Base-by-base conservation (phyloP, 1,140 invertebrate species). In the Eriosoma lanigerum region DNA sequence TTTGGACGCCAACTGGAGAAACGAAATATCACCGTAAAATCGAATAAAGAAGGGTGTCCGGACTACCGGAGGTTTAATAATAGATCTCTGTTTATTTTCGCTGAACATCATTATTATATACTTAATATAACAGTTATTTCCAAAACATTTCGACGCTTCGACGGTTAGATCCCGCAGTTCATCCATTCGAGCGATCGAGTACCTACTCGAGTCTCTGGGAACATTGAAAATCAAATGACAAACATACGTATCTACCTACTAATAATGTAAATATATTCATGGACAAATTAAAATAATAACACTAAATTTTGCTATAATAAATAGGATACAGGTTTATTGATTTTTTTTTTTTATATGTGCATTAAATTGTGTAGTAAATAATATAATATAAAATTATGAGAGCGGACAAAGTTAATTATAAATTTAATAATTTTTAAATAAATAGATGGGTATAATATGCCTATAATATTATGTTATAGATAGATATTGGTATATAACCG, bases 1-100 rank as follows among this genome's bases (percentile, higher is more conserved):
- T n/a, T 64, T 38, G 32, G 62, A 38, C 21, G 64, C 64, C 64
- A 13, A 19, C 64, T 68, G 64, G 64, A 68, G 64, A 68, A 68
- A 68, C 21, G 13, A 68, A 24, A 44, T n/a, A 8, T 13, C 24
- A 26, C 9, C 17, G 17, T 32, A 38, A 38, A 38, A 8, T 38
- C 32, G 8, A 4, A 38, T 38, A 38, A 29, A 10, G 38, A 24
- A 68, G 38, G 38, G 38, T 46, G 46, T 48, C 10, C 15, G 9
- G 32, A 15, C 26, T 38, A 15, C 32, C n/a, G 32, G 32, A 19
- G 38, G 38, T 68, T 68, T 68, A 68, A 68, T 68, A 17, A 68
- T 68, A 68, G 64, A 68, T 46, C 12, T 19, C 6, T n/a, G 21
- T 46, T 46, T 68, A 12, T 32, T 24, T 19, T 24, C 26, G 19